Conservation (phyloP, 30 jellyfish, hydroid and myxozoan species). For the Nemopilema nomurai region DNA sequence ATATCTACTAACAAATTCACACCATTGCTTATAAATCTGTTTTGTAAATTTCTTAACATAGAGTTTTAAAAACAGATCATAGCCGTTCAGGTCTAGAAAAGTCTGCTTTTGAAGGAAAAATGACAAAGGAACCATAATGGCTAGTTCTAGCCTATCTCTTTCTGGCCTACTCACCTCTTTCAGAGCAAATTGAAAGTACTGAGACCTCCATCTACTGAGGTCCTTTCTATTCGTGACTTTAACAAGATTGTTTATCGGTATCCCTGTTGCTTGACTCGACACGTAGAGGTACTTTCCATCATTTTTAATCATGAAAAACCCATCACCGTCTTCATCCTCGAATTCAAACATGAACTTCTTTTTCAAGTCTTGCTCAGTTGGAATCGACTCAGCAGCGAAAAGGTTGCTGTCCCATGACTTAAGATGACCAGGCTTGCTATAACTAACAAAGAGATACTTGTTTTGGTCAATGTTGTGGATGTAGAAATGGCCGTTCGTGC, state of each 20-base stretch:
- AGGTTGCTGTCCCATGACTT: constrained; percentile 27
- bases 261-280: constrained; percentile 10
- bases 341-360: constrained; percentile 27
- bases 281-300: constrained; percentile 25
- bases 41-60: no score
- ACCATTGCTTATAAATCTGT: no score
- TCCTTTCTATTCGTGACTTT: constrained; percentile 30
- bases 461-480: constrained; percentile 20
- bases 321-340: constrained; percentile 59
- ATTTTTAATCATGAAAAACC: constrained; percentile 32
- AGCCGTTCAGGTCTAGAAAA: no score
- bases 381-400: constrained; percentile 6
- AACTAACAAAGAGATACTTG: constrained; percentile 16
- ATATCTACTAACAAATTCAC: no score
- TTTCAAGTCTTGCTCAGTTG: background rate
- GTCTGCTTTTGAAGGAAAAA: background rate
- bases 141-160: background rate
- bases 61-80: no score
- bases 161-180: constrained; percentile 22
- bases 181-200: constrained; percentile 27
- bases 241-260: constrained; percentile 13
- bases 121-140: background rate
- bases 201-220: constrained; percentile 25
- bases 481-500: constrained; percentile 1
- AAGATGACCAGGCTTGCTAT: constrained; percentile 44